Evolutionary conservation across 2,113 vertebrate species (phyloP).

Genomic region (Dryoscopus gambensis): DNA sequence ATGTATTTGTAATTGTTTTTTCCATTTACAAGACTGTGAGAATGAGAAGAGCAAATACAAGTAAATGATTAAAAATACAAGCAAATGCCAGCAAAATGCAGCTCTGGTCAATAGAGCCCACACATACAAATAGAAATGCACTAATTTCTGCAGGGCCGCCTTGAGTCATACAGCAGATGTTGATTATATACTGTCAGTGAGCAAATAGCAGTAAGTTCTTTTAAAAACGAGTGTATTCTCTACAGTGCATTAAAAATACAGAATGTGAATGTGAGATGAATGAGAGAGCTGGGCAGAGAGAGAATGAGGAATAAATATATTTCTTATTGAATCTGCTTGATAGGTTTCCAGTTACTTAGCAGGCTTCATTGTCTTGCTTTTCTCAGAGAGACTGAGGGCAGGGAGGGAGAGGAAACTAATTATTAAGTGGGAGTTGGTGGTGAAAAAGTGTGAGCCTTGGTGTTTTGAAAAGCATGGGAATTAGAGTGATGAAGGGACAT

Average conservation of each 20-base stretch:
- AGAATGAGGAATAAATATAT: neutral
- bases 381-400: neutral
- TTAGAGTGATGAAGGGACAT: neutral
- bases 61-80: no score
- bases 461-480: neutral
- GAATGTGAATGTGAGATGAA: neutral
- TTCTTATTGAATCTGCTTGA: neutral
- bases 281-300: neutral
- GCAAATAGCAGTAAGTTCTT: neutral
- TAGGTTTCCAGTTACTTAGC: neutral
- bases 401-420: neutral
- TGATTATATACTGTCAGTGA: neutral
- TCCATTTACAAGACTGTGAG: neutral
- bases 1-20: neutral
- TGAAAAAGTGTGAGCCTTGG: neutral
- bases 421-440: neutral
- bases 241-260: neutral
- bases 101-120: neutral
- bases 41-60: neutral
- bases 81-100: neutral
- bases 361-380: neutral
- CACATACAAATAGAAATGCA: neutral
- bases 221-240: neutral
- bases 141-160: neutral
- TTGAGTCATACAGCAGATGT: neutral